Conservation (phyloP, 2,113 vertebrate genomes). For the Dasyornis broadbenti region DNA sequence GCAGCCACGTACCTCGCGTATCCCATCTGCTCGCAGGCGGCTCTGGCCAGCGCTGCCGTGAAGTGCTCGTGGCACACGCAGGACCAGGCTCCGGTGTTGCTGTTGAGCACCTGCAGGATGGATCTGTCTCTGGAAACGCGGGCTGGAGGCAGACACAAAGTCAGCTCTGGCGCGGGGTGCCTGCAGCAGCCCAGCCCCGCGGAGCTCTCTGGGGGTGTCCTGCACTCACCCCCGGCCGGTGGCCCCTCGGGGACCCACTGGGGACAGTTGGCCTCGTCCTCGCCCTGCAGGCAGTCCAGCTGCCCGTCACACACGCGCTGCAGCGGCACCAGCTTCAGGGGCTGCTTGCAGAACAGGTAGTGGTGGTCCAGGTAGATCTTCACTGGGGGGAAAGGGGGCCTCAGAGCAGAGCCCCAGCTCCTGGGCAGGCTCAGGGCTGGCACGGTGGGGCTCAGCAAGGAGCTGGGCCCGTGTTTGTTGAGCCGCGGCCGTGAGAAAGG, state of each 20-base stretch:
- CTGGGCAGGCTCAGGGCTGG: not conserved
- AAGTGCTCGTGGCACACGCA: conserved; percentile 81
- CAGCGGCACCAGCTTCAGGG: conserved; percentile 78
- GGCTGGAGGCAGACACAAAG: conserved; percentile 32
- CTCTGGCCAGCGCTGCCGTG: conserved; percentile 68
- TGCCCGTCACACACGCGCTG: conserved; percentile 74
- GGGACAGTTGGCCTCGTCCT: conserved; percentile 82
- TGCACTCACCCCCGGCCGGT: not conserved
- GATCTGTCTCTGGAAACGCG: conserved; percentile 66
- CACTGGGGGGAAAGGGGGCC: conserved; percentile 60
- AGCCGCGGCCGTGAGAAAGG: fast-evolving
- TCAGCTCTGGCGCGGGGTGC: fast-evolving
- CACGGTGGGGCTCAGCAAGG: not conserved
- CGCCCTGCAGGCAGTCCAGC: conserved; percentile 74
- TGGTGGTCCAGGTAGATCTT: conserved; percentile 75
- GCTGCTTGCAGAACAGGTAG: conserved; percentile 82
- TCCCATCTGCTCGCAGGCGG: conserved; percentile 82
- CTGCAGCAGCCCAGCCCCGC: not conserved
- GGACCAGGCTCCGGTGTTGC: conserved; percentile 66
- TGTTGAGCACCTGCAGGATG: conserved; percentile 80
- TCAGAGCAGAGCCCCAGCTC: not conserved
- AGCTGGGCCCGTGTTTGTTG: fast-evolving
- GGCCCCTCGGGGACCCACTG: not conserved
- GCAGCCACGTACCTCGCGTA: conserved; percentile 74
- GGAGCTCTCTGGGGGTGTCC: fast-evolving